phyloP scores from a whole-genome alignment of 2,113 vertebrate species.

The Colius striatus region DNA sequence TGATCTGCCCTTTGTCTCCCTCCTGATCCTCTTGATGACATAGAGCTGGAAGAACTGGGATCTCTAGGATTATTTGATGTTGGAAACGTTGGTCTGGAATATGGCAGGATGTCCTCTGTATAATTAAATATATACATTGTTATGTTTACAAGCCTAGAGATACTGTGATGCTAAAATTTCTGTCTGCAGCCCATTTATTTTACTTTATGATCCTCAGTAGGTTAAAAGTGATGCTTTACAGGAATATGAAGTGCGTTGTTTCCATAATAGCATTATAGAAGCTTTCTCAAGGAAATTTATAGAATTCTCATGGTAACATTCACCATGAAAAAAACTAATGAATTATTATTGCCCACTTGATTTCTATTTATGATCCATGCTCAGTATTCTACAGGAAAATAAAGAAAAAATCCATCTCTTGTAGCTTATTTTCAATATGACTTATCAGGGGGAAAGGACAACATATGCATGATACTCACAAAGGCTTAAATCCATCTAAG shows the following conservation, averaged over 20 bases:
- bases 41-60: conserved; percentile 96
- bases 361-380: conserved; percentile 3
- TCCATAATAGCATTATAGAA: background rate
- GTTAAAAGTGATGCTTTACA: background rate
- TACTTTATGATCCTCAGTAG: background rate
- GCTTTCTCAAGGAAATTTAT: conserved; percentile 13
- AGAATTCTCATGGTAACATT: background rate
- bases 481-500: background rate
- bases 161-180: background rate
- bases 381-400: background rate
- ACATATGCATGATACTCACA: background rate
- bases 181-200: background rate
- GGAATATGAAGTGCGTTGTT: background rate
- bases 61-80: conserved; percentile 92
- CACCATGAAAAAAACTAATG: background rate
- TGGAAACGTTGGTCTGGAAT: conserved; percentile 96
- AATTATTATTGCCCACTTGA: background rate
- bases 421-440: background rate
- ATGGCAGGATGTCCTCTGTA: conserved; percentile 94
- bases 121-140: conserved; percentile 37
- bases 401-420: background rate
- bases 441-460: background rate
- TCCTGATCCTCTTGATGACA: conserved; percentile 97
- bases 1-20: conserved; percentile 90
- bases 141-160: background rate